Conservation (phyloP, 1,140 invertebrate species). For the Atopsyche davidsoni region DNA sequence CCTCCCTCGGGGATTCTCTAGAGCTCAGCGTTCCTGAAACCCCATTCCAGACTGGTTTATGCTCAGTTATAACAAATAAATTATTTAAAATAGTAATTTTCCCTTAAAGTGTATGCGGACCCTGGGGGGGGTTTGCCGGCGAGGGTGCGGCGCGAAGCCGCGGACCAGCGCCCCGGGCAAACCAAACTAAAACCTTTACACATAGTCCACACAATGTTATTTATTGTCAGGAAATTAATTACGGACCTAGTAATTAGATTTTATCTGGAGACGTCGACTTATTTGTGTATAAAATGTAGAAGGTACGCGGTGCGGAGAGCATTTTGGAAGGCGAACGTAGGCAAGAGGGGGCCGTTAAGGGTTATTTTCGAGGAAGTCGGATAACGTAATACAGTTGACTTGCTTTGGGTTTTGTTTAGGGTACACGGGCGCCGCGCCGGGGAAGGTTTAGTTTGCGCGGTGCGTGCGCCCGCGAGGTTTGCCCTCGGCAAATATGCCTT, state of each 20-base stretch:
- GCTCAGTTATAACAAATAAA: too few species aligned
- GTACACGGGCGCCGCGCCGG: slow-evolving; percentile 1
- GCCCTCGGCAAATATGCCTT: slow-evolving; percentile 19
- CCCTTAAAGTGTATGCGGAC: too few species aligned
- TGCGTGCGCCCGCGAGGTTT: slow-evolving; percentile 16
- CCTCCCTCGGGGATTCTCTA: too few species aligned
- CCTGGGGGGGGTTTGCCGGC: too few species aligned
- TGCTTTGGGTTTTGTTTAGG: slow-evolving; percentile 23
- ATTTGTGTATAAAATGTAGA: slow-evolving; percentile 26
- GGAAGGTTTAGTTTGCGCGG: slow-evolving; percentile 16
- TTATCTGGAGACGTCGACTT: slow-evolving; percentile 30
- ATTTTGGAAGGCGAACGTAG: not conserved
- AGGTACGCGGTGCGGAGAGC: slow-evolving; percentile 4
- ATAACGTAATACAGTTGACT: slow-evolving; percentile 28
- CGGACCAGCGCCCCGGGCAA: too few species aligned
- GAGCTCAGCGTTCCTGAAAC: too few species aligned
- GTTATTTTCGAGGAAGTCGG: slow-evolving; percentile 27
- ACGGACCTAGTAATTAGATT: slow-evolving; percentile 31
- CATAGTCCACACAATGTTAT: slow-evolving; percentile 25
- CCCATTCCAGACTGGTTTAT: too few species aligned
- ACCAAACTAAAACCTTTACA: slow-evolving; percentile 20
- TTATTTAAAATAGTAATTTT: too few species aligned
- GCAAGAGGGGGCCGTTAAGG: slow-evolving; percentile 26
- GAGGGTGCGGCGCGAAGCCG: too few species aligned
- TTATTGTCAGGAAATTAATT: slow-evolving; percentile 30